Evolutionary conservation across 2,113 vertebrate genomes (phyloP).

Genomic region (Cepphus grylle): DNA sequence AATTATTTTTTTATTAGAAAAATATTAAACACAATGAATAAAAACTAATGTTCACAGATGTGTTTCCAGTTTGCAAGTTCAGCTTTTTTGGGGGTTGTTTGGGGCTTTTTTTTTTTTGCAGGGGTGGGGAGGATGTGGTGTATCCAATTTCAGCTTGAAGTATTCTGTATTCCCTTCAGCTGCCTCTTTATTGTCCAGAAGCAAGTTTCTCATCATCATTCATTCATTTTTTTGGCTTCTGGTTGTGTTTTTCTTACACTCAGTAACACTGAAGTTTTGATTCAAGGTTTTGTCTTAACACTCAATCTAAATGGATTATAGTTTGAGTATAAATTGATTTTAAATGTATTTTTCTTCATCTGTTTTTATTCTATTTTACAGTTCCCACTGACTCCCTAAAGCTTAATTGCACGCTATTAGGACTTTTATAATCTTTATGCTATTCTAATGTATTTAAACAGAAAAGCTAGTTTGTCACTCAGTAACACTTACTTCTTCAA

Average conservation of each 20-base stretch:
- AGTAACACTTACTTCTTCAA: neutral
- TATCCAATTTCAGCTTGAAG: neutral
- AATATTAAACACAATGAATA: neutral
- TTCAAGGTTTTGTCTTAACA: neutral
- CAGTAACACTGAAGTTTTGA: neutral
- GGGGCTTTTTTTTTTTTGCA: rapidly evolving
- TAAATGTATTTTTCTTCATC: neutral
- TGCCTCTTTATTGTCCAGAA: neutral
- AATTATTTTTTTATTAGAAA: neutral
- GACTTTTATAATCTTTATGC: neutral
- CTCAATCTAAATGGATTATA: neutral
- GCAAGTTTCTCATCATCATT: neutral
- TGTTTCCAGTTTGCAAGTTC: neutral
- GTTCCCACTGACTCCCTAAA: neutral
- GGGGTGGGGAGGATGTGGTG: rapidly evolving
- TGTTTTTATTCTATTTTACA: neutral
- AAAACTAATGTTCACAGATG: neutral
- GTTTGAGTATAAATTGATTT: neutral
- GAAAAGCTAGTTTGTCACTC: neutral
- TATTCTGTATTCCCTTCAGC: neutral
- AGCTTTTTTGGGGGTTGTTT: neutral
- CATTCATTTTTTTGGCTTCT: neutral
- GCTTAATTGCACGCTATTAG: neutral
- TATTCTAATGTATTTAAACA: neutral
- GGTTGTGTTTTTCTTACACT: neutral